Conservation (phyloP, 2,113 vertebrate species). For the Egretta garzetta region DNA sequence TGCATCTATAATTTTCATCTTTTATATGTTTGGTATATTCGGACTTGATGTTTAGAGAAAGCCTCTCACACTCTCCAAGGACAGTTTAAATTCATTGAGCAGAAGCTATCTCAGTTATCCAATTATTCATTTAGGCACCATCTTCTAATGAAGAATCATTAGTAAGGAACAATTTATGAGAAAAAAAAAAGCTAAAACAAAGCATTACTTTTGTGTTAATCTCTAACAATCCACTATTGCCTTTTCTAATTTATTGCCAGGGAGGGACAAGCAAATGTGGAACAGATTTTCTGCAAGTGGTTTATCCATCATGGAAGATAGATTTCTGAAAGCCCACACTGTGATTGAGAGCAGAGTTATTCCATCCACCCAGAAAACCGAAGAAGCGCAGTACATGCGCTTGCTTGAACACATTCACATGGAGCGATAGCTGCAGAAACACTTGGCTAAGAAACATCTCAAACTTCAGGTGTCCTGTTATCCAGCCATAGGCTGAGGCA, state of each 20-base stretch:
- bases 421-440: background rate
- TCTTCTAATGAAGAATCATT: background rate
- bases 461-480: background rate
- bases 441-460: background rate
- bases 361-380: background rate
- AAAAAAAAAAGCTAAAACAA: background rate
- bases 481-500: background rate
- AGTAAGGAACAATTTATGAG: background rate
- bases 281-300: slow-evolving; percentile 27
- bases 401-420: background rate
- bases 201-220: background rate
- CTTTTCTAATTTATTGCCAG: slow-evolving; percentile 2
- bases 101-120: background rate
- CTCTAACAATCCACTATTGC: background rate
- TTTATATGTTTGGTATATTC: background rate
- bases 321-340: background rate
- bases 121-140: background rate
- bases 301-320: slow-evolving; percentile 15
- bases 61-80: background rate
- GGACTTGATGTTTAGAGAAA: background rate
- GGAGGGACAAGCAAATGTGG: background rate
- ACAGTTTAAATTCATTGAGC: background rate
- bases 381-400: rapidly evolving
- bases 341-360: background rate
- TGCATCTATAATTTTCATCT: background rate